Conservation (phyloP, 2,113 vertebrate genomes). For the Zosterops pallidus region DNA sequence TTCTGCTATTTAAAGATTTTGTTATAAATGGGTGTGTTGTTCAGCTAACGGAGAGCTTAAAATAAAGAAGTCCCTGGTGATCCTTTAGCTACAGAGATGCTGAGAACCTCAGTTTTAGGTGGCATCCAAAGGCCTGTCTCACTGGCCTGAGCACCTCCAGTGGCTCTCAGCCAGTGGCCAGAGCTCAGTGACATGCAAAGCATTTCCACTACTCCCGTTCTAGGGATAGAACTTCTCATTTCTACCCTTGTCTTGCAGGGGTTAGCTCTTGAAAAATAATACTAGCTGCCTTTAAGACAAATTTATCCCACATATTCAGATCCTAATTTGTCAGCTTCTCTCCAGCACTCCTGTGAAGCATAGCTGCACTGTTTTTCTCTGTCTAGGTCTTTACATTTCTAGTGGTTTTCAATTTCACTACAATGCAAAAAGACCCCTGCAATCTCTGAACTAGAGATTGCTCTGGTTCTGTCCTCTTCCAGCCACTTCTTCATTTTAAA, state of each 20-base stretch:
- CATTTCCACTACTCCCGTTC: rapidly evolving
- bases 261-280: background rate
- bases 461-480: background rate
- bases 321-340: background rate
- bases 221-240: background rate
- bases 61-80: background rate
- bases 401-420: slow-evolving; percentile 51
- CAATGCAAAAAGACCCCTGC: background rate
- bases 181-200: rapidly evolving
- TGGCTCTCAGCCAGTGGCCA: background rate
- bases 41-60: slow-evolving; percentile 1
- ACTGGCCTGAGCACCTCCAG: background rate
- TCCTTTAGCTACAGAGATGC: background rate
- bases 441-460: background rate
- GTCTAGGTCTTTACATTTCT: background rate
- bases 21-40: background rate
- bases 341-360: background rate
- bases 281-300: background rate
- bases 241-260: background rate
- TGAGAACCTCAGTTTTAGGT: background rate
- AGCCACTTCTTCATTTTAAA: background rate
- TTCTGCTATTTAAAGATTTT: background rate
- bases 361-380: background rate
- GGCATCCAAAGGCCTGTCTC: background rate
- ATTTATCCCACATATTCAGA: background rate